These are phyloP conservation scores for Anas platyrhynchos DNA, from an alignment of 2,113 vertebrate genomes.

Conservation along the genomic window DNA sequence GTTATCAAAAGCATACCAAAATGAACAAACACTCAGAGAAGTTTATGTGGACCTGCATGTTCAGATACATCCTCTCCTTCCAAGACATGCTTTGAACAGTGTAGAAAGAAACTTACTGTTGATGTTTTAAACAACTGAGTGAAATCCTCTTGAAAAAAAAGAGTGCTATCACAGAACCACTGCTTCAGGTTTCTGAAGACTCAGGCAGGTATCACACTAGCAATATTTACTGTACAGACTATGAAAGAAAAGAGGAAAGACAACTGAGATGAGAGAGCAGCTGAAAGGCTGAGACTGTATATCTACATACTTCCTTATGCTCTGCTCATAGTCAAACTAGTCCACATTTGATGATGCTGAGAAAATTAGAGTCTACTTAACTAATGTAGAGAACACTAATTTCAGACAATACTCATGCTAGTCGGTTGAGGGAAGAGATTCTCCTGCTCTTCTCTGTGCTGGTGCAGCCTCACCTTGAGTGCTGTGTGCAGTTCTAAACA, in stretches of 20 bases:
- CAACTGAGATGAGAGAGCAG: not conserved
- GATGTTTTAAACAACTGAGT: not conserved
- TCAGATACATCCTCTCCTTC: constrained; percentile 1
- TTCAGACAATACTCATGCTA: not conserved
- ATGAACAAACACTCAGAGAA: not conserved
- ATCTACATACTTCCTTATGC: not conserved
- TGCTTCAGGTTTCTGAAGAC: constrained; percentile 6
- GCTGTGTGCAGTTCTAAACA: no score
- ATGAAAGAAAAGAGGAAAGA: not conserved
- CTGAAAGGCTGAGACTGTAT: not conserved
- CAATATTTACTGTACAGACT: not conserved
- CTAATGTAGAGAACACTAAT: not conserved
- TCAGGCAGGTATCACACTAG: not conserved
- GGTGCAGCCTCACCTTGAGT: no score
- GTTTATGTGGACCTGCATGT: not conserved
- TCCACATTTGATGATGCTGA: not conserved
- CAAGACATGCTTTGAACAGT: constrained; percentile 43
- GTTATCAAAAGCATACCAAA: constrained; percentile 46
- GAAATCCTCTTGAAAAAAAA: not conserved
- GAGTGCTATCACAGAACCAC: not conserved
- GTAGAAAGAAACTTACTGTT: not conserved
- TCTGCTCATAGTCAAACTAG: not conserved
- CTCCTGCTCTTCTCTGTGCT: no score
- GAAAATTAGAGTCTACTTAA: not conserved
- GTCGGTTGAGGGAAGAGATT: no score